Evolutionary conservation across 2,797 vertebrate species (phyloP).

Genomic region (Scolopax bukidnonensis): DNA sequence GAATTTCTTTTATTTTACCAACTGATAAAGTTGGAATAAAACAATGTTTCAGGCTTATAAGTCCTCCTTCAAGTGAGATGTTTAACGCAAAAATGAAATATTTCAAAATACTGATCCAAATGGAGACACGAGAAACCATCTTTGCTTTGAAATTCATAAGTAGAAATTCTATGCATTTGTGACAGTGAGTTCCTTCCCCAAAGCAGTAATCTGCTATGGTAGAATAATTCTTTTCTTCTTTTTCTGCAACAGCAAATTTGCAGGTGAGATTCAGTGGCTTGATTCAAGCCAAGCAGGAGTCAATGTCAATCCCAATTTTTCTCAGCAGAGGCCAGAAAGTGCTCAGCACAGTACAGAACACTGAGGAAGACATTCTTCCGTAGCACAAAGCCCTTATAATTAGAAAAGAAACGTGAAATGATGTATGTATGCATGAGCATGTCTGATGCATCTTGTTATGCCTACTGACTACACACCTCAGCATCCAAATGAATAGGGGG

Average conservation of each 20-base stretch:
- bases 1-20: neutral
- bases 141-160: neutral
- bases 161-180: constrained; percentile 1
- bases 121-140: neutral
- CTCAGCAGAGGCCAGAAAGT: neutral
- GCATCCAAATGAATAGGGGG: neutral
- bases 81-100: constrained; percentile 1
- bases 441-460: neutral
- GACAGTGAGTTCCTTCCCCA: constrained; percentile 32
- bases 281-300: constrained; percentile 13
- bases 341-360: neutral
- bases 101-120: neutral
- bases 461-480: neutral
- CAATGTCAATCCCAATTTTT: constrained; percentile 39
- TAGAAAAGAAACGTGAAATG: neutral
- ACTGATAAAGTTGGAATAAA: neutral
- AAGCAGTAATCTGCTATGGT: constrained; percentile 30
- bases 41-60: neutral
- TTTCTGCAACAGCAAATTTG: constrained; percentile 39
- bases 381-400: neutral
- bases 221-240: constrained; percentile 34
- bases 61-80: neutral
- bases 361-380: neutral
- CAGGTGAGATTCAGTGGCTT: constrained; percentile 40
- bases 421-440: neutral